Evolutionary conservation across 2,797 vertebrate species (phyloP), one percentile per base, ranked within the genome.

Genomic region (Enteromius argenteus): DNA sequence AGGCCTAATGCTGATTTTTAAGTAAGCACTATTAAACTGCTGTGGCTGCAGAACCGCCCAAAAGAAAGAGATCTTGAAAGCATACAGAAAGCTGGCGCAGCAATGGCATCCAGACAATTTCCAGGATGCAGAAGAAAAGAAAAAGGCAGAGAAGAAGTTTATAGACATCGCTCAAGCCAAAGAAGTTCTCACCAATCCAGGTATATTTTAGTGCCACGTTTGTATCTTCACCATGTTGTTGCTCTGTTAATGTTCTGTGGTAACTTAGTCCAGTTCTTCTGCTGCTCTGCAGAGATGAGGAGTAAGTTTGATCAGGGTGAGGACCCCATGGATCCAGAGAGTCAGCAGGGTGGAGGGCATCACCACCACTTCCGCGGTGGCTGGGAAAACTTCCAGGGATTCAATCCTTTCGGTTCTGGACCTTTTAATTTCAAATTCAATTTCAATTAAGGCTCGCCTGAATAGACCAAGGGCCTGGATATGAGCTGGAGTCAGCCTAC

Each of bases 41-140:
- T 81, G n/a, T 85, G 83, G 0, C 17, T 51, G 14, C 58, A 99
- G 98, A 93, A 98, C 93, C 42, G 97, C 98, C 56, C 97, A 98
- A 94, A 99, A 99, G 88, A 98, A 97, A 90, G 98, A 99, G 94
- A 99, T 99, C 67, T 96, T 98, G 90, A 99, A 96, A 94, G 98
- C 98, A 15, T 99, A 99, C 89, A 95, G 98, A 93, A 99, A 98
- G 88, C 89, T 98, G 90, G 98, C 98, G 11, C 94, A 97, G 89
- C 97, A 97, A 91, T 99, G 98, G 98, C 98, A 99, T 74, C 98
- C 98, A 0, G 98, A 99, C 94, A 99, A 99, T 92, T 99, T 99
- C 92, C 96, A 97, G 91, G 95, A 97, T 85, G 94, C 96, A 39
- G 96, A 96, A 83, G 97, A 98, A 81, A 99, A 99, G 94, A 99